Conservation (phyloP, 1,140 invertebrate species). For the Zaprionus ghesquierei region DNA sequence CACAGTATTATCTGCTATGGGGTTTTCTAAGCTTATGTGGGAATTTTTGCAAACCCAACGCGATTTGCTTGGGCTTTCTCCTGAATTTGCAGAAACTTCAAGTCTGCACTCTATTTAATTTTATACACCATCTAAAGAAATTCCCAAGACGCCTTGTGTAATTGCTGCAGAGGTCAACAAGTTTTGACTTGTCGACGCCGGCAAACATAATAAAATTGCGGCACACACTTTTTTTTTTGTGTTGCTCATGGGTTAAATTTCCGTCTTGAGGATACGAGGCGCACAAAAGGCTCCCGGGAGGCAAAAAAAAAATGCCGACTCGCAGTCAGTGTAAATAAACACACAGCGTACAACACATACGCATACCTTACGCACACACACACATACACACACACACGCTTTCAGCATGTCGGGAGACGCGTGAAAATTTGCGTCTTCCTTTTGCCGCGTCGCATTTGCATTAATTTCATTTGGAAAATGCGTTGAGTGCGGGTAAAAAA, state of each 20-base stretch:
- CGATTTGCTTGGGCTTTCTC: background rate
- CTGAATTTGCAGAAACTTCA: background rate
- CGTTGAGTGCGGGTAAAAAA: constrained; percentile 18
- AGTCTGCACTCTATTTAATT: background rate
- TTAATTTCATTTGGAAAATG: constrained; percentile 70
- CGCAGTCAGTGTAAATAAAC: constrained; percentile 42
- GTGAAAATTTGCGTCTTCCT: constrained; percentile 51
- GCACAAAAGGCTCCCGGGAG: constrained; percentile 13
- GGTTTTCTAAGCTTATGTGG: background rate
- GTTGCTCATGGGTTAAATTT: constrained; percentile 40
- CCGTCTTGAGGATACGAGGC: constrained; percentile 51
- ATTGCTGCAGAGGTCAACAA: constrained; percentile 29
- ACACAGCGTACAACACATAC: constrained; percentile 2
- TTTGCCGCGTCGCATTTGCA: constrained; percentile 48
- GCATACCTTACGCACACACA: background rate
- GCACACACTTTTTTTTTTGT: no score
- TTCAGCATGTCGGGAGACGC: constrained; percentile 12
- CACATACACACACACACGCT: background rate
- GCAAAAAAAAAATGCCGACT: constrained; percentile 53
- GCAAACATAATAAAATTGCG: constrained; percentile 60
- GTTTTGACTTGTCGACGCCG: background rate
- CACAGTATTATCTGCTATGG: background rate
- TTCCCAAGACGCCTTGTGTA: background rate
- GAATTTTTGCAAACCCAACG: background rate
- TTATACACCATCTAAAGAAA: background rate